Percentiles rank a stretch among this genome's conserved stretches.
Evolutionary conservation across 2,888 invertebrate genomes (phyloP).

Genomic region (Tigriopus californicus): DNA sequence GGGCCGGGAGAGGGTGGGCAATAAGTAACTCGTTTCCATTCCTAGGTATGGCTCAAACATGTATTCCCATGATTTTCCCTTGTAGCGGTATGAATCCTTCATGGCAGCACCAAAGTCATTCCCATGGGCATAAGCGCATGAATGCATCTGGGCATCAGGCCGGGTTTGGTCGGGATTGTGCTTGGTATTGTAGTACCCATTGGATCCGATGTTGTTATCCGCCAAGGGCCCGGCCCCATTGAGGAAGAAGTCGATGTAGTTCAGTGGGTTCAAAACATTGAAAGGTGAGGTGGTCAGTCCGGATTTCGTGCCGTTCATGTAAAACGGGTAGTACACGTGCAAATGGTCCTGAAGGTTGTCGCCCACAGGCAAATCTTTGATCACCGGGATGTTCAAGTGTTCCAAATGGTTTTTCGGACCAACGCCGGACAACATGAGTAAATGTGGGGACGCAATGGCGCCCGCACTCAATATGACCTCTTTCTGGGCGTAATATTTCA

Average conservation of each 20-base stretch:
- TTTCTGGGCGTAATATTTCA: constrained; percentile 47
- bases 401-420: constrained; percentile 56
- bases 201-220: too few relatives aligned
- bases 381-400: constrained; percentile 48
- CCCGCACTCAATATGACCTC: constrained; percentile 74
- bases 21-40: constrained; percentile 55
- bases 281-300: background rate
- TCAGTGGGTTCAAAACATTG: background rate
- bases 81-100: too few relatives aligned
- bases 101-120: too few relatives aligned
- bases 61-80: too few relatives aligned
- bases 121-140: too few relatives aligned
- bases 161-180: too few relatives aligned
- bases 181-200: too few relatives aligned
- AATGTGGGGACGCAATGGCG: constrained; percentile 65
- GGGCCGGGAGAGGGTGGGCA: constrained; percentile 62
- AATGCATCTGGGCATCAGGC: too few relatives aligned
- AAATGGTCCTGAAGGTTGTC: constrained; percentile 57
- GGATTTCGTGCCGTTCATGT: background rate
- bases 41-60: background rate
- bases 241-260: background rate
- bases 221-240: background rate
- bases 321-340: constrained; percentile 29
- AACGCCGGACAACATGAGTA: constrained; percentile 76
- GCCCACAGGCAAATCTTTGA: constrained; percentile 43